A percentile compares a stretch with the other conserved stretches of the same genome.
These are phyloP conservation scores for Antheraea mylitta DNA, from an alignment of 1,140 invertebrate species.

Conservation along the genomic window DNA sequence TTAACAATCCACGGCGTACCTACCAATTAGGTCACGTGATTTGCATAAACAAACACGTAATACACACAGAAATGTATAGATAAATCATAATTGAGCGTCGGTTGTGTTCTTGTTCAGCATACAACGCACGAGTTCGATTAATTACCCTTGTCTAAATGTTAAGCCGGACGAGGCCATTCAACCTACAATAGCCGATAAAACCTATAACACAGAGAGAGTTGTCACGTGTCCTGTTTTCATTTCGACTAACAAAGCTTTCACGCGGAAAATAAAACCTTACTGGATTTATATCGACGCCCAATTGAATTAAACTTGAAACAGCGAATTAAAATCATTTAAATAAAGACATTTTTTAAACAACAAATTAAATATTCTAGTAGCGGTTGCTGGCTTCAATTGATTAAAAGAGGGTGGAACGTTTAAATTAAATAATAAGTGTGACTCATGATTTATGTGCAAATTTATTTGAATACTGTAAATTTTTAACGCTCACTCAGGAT, in stretches of 20 bases:
- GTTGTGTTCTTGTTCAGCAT: constrained; percentile 21
- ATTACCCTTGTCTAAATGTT: constrained; percentile 35
- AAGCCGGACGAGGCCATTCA: constrained; percentile 15
- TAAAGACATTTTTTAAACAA: background rate
- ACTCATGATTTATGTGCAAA: background rate
- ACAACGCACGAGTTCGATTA: constrained; percentile 32
- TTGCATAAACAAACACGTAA: constrained; percentile 17
- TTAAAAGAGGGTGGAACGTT: background rate
- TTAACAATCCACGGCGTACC: constrained; percentile 20
- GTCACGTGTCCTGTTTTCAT: background rate
- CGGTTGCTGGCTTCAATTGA: too few relatives aligned
- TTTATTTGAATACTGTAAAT: background rate
- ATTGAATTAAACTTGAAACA: background rate
- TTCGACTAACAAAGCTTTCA: background rate
- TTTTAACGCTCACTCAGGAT: background rate
- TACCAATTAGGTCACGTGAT: constrained; percentile 18
- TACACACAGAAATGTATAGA: background rate
- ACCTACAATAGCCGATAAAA: constrained; percentile 1
- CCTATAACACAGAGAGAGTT: background rate
- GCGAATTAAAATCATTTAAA: background rate
- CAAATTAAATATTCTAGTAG: too few relatives aligned
- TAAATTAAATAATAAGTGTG: background rate
- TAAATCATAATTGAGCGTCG: constrained; percentile 17
- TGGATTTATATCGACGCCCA: background rate
- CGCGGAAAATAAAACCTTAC: background rate